These are phyloP conservation scores for Bombus breviceps DNA, from an alignment of 1,140 invertebrate species.

Conservation along the genomic window DNA sequence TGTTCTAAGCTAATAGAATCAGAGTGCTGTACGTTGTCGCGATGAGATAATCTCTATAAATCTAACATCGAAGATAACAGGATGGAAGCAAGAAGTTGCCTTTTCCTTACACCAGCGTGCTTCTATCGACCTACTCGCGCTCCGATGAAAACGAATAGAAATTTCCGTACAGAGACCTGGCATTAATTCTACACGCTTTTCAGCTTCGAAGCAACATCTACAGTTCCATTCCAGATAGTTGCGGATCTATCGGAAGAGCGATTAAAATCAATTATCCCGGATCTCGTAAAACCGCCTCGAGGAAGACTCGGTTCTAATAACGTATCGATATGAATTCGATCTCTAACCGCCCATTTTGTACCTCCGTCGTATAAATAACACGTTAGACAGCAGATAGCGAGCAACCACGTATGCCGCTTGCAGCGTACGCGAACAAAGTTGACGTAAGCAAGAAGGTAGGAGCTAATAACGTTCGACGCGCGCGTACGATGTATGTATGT, in stretches of 20 bases:
- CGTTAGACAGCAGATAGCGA: constrained; percentile 21
- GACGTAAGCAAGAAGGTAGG: constrained; percentile 56
- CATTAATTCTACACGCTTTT: neutral
- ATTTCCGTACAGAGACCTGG: neutral
- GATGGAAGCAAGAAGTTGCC: neutral
- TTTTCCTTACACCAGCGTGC: neutral
- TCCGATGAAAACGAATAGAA: neutral
- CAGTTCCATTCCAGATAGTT: neutral
- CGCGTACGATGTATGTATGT: neutral
- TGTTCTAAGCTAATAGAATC: constrained; percentile 66
- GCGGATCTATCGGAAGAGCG: neutral
- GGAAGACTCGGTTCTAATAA: neutral
- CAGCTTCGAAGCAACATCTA: neutral
- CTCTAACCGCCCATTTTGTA: neutral
- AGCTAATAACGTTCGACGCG: constrained; percentile 30
- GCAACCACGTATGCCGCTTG: neutral
- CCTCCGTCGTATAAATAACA: constrained; percentile 43
- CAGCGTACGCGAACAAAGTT: constrained; percentile 40
- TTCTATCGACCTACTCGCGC: constrained; percentile 2
- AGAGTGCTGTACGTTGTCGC: constrained; percentile 71
- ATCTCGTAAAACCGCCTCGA: neutral
- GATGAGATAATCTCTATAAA: constrained; percentile 68
- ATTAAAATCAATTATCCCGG: constrained; percentile 9
- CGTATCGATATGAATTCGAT: constrained; percentile 40
- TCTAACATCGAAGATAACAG: constrained; percentile 42